Evolutionary conservation across 2,888 invertebrate genomes (phyloP), one percentile per base, ranked within the genome.

Genomic region (Pycnomerus fuliginosus): DNA sequence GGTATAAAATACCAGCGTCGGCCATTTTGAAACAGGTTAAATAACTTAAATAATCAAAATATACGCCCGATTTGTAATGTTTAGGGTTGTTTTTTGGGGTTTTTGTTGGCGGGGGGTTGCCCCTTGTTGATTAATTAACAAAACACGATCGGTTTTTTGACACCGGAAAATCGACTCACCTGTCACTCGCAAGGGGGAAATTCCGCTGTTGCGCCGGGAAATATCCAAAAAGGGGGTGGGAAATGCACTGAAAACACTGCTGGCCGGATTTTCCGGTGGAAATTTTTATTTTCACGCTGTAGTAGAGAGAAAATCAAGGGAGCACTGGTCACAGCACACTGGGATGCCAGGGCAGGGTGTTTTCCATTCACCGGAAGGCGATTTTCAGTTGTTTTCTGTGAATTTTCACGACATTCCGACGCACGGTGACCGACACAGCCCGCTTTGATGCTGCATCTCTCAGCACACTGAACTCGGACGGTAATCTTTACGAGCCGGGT

Each of bases 1-100:
- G 36, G 42, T 36, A 43, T 43, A 36, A 43, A 43, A 43, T 43
- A 35, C 42, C 42, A 43, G 22, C 36, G 42, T 43, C 42, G 42
- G 42, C 42, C 42, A 43, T 43, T 43, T 43, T 34, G 37, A 43
- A 34, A 38, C 42, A 44, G 40, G 41, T 41, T 41, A 41, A 41
- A 41, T 41, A 41, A 33, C 34, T 27, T 34, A n/a, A n/a, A n/a
- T n/a, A 41, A 41, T 33, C 38, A 38, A 23, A 30, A 30, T 23
- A 28, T 10, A n/a, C n/a, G n/a, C n/a, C n/a, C n/a, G n/a, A n/a
- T n/a, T n/a, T n/a, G n/a, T n/a, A n/a, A n/a, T n/a, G n/a, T n/a
- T n/a, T n/a, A n/a, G n/a, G n/a, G n/a, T n/a, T n/a, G n/a, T n/a
- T n/a, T n/a, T n/a, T n/a, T n/a, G n/a, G n/a, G n/a, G n/a, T n/a